Evolutionary conservation across 2,797 vertebrate species (phyloP).

Genomic region (Hemibagrus guttatus): DNA sequence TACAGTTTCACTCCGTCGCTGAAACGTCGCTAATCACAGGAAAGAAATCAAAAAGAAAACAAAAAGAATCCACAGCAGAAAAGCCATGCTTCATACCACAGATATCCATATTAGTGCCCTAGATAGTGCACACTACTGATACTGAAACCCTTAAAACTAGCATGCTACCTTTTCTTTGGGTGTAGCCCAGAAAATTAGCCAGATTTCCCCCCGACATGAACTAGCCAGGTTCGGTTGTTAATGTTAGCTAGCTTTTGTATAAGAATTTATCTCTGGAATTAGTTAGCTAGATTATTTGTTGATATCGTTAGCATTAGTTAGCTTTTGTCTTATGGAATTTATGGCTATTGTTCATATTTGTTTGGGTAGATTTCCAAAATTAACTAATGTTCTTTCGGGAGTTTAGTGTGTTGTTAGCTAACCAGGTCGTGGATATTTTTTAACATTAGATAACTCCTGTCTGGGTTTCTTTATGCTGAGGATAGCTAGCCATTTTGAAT

Average conservation of each 20-base stretch:
- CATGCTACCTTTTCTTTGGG: not conserved
- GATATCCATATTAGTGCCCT: slow-evolving; percentile 34
- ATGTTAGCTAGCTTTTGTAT: too few relatives aligned
- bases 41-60: not conserved
- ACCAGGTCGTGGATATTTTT: not conserved
- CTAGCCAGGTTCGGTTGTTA: not conserved
- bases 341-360: not conserved
- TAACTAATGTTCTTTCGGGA: not conserved
- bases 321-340: too few relatives aligned
- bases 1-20: slow-evolving; percentile 14
- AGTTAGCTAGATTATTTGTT: not conserved
- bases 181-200: not conserved
- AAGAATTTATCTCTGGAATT: not conserved
- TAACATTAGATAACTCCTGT: not conserved
- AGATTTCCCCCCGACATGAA: not conserved
- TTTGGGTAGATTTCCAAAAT: not conserved
- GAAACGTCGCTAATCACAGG: not conserved
- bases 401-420: not conserved
- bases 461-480: not conserved
- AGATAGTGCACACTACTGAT: not conserved
- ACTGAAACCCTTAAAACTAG: not conserved
- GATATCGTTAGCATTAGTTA: not conserved
- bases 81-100: slow-evolving; percentile 17
- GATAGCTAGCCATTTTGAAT: not conserved
- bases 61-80: slow-evolving; percentile 2